phyloP scores from a whole-genome alignment of 2,888 invertebrate species.

The Cacoxenus indagator region DNA sequence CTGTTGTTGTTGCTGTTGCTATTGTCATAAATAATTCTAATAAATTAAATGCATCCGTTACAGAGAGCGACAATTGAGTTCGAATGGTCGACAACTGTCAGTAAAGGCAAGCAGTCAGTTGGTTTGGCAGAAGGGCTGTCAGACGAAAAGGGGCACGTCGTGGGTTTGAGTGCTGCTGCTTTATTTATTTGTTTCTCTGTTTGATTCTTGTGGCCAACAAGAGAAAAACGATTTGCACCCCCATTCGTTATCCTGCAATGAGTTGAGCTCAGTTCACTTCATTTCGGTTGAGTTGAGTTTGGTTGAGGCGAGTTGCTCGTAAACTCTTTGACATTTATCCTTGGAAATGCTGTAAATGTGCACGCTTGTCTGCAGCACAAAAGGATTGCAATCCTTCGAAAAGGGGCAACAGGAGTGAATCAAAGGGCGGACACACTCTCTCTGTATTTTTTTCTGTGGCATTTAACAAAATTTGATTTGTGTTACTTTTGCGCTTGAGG shows the following conservation, averaged over 20 bases:
- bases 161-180: slow-evolving; percentile 25
- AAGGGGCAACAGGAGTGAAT: background rate
- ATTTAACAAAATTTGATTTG: slow-evolving; percentile 41
- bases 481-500: slow-evolving; percentile 29
- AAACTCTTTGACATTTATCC: slow-evolving; percentile 58
- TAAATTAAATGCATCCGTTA: slow-evolving; percentile 71
- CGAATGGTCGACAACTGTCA: slow-evolving; percentile 15
- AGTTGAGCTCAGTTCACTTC: background rate
- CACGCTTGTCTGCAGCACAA: slow-evolving; percentile 38
- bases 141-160: background rate
- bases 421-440: background rate
- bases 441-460: slow-evolving; percentile 36
- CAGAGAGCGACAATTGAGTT: slow-evolving; percentile 51
- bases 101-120: background rate
- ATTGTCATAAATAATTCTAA: slow-evolving; percentile 70
- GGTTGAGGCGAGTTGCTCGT: background rate
- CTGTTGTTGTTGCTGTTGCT: slow-evolving; percentile 24
- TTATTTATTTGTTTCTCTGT: slow-evolving; percentile 6
- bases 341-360: slow-evolving; percentile 48
- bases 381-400: slow-evolving; percentile 32
- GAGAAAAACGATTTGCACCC: slow-evolving; percentile 59
- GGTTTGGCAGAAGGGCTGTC: background rate
- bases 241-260: slow-evolving; percentile 44
- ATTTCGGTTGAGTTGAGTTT: background rate
- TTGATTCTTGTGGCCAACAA: slow-evolving; percentile 25